Evolutionary conservation across 2,888 invertebrate species (phyloP).

Genomic region (Rhorus exstirpatorius): DNA sequence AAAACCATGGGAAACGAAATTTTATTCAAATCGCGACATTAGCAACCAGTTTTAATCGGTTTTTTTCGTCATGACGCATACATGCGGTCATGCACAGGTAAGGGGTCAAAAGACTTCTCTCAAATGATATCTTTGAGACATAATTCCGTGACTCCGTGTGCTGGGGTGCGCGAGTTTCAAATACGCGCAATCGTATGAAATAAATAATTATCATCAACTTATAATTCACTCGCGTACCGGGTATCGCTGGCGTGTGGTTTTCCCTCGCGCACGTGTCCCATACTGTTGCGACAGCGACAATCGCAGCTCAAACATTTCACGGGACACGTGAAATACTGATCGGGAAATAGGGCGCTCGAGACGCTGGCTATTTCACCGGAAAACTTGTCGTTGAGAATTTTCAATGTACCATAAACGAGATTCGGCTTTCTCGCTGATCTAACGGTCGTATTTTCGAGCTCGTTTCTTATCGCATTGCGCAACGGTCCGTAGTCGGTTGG

Average conservation of each 20-base stretch:
- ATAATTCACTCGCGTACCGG: too few species aligned
- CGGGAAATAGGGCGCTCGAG: conserved; percentile 90
- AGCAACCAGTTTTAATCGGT: too few species aligned
- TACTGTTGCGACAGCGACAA: conserved; percentile 89
- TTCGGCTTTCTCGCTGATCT: conserved; percentile 90
- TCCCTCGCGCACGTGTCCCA: conserved; percentile 90
- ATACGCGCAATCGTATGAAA: too few species aligned
- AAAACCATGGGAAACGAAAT: too few species aligned
- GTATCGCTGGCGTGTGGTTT: conserved; percentile 87
- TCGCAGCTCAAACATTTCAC: conserved; percentile 91
- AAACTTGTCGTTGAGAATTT: conserved; percentile 92
- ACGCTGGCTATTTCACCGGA: conserved; percentile 89
- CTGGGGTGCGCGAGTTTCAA: too few species aligned
- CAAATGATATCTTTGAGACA: too few species aligned
- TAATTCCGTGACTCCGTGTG: too few species aligned
- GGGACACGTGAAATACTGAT: conserved; percentile 93
- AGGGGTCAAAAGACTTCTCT: too few species aligned
- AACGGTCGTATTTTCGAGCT: conserved; percentile 90
- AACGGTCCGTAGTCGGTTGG: conserved; percentile 89
- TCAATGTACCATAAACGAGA: conserved; percentile 90
- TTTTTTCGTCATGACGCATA: too few species aligned
- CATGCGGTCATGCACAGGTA: too few species aligned
- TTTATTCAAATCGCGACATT: too few species aligned
- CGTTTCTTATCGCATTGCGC: conserved; percentile 87
- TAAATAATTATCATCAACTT: too few species aligned